These are phyloP conservation scores for Osmoderma eremita DNA, from an alignment of 2,888 invertebrate species.

Conservation along the genomic window DNA sequence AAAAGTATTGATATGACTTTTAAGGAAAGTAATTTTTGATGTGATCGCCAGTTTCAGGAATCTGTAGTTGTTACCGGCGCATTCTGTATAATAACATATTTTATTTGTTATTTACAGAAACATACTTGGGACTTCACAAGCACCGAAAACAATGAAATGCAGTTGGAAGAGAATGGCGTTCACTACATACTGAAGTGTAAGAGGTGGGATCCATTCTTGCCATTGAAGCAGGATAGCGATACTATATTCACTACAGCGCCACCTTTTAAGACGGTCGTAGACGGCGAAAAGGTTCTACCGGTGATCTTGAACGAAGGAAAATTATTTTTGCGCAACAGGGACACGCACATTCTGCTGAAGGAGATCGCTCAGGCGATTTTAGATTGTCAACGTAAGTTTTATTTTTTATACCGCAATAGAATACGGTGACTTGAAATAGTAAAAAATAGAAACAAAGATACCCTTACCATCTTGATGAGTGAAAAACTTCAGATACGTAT, in stretches of 20 bases:
- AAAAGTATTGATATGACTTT: too few relatives aligned
- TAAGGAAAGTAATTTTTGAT: too few relatives aligned
- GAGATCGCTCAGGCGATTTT: slow-evolving; percentile 46
- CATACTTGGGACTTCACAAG: neutral
- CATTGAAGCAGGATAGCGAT: neutral
- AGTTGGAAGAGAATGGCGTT: slow-evolving; percentile 5
- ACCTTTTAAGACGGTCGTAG: slow-evolving; percentile 14
- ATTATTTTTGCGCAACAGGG: slow-evolving; percentile 53
- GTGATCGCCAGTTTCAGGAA: too few relatives aligned
- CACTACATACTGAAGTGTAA: slow-evolving; percentile 25
- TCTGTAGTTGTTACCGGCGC: too few relatives aligned
- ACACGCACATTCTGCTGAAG: slow-evolving; percentile 47
- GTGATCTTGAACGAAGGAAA: slow-evolving; percentile 45
- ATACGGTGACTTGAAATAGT: too few relatives aligned
- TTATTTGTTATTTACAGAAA: slow-evolving; percentile 20
- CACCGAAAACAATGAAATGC: slow-evolving; percentile 34
- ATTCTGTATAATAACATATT: too few relatives aligned
- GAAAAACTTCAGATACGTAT: too few relatives aligned
- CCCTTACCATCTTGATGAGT: too few relatives aligned
- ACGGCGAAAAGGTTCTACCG: slow-evolving; percentile 48
- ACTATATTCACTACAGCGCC: slow-evolving; percentile 21
- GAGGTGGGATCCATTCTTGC: slow-evolving; percentile 44
- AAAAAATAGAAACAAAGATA: too few relatives aligned
- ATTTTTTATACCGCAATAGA: too few relatives aligned
- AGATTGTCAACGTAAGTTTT: slow-evolving; percentile 40